Percentiles rank a stretch among this genome's conserved stretches.
These are phyloP conservation scores for Octopus bimaculoides DNA, from an alignment of 1,140 invertebrate genomes.

Conservation along the genomic window DNA sequence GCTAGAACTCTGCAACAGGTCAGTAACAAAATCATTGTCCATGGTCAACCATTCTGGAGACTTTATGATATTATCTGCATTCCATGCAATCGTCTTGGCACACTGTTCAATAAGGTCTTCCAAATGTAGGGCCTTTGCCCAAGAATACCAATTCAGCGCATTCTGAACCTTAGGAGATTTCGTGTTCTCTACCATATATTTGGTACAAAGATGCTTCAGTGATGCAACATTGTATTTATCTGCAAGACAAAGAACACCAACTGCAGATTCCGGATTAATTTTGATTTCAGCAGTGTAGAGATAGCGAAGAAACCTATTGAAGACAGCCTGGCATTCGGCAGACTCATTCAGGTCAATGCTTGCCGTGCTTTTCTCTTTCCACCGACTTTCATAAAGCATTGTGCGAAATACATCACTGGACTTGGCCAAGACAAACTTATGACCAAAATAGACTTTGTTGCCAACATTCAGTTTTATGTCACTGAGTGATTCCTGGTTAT, in stretches of 20 bases:
- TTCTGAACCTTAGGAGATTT: conserved; percentile 49
- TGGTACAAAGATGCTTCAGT: conserved; percentile 48
- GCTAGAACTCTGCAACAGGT: conserved; percentile 47
- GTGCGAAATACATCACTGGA: conserved; percentile 55
- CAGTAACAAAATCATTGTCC: conserved; percentile 53
- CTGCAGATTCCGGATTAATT: conserved; percentile 45
- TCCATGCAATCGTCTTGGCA: conserved; percentile 56
- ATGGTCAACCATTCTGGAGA: conserved; percentile 50
- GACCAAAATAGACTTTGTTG: conserved; percentile 40
- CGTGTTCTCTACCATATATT: conserved; percentile 53
- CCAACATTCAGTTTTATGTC: conserved; percentile 52
- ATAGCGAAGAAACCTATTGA: conserved; percentile 53
- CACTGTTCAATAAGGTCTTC: conserved; percentile 46
- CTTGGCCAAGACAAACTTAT: conserved; percentile 56
- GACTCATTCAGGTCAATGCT: conserved; percentile 52
- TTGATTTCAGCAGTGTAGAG: conserved; percentile 54
- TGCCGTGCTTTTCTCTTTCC: conserved; percentile 36
- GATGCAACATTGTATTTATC: conserved; percentile 57
- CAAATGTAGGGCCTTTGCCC: conserved; percentile 53
- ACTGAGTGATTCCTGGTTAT: conserved; percentile 49
- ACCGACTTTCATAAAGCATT: conserved; percentile 52
- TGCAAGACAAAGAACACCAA: conserved; percentile 56
- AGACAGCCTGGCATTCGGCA: conserved; percentile 50
- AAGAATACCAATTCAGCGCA: conserved; percentile 54
- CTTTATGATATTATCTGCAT: conserved; percentile 47